A percentile compares a stretch with the other conserved stretches of the same genome.
Conservation (phyloP, 2,888 invertebrate genomes). For the Plemyria rubiginata region DNA sequence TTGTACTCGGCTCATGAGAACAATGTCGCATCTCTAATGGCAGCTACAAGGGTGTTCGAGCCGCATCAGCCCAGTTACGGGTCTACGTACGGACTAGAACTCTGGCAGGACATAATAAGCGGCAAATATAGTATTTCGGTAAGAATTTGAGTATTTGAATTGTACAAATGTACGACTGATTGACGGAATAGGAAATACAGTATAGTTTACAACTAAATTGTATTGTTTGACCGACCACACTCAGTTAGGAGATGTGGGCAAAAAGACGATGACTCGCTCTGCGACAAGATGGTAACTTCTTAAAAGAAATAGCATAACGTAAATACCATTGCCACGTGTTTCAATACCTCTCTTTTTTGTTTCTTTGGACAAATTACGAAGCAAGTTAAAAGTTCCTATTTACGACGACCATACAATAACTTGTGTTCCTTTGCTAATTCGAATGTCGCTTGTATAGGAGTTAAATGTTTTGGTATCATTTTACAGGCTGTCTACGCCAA, state of each 20-base stretch:
- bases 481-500: constrained; percentile 77
- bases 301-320: too few species aligned
- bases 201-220: too few species aligned
- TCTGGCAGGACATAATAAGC: constrained; percentile 61
- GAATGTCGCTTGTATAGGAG: neutral
- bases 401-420: neutral
- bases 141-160: constrained; percentile 30
- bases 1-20: constrained; percentile 87
- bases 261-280: too few species aligned
- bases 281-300: too few species aligned
- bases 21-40: constrained; percentile 85
- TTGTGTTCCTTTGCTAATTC: neutral
- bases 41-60: constrained; percentile 81
- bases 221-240: too few species aligned
- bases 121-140: constrained; percentile 77
- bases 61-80: constrained; percentile 85
- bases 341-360: too few species aligned
- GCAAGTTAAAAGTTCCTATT: too few species aligned
- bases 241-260: too few species aligned
- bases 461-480: neutral
- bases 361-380: too few species aligned
- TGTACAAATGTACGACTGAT: neutral
- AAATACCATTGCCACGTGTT: too few species aligned
- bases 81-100: constrained; percentile 82
- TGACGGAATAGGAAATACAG: too few species aligned